Evolutionary conservation across 2,113 vertebrate species (phyloP).

Genomic region (Pica pica): DNA sequence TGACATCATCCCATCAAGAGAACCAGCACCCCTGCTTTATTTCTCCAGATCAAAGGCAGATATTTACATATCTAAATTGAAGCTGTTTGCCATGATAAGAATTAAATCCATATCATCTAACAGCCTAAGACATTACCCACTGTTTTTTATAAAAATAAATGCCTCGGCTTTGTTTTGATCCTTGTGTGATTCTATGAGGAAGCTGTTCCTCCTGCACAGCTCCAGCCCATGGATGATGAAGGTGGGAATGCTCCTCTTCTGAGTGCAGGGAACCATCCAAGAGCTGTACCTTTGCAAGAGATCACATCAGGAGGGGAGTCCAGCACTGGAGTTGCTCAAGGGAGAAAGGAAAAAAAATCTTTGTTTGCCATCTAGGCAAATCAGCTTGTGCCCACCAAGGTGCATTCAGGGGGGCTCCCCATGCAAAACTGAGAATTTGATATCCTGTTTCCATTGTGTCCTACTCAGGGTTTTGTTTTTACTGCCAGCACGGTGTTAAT

Average conservation of each 20-base stretch:
- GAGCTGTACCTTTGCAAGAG: background rate
- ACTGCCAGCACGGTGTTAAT: background rate
- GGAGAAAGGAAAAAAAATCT: background rate
- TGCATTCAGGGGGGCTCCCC: background rate
- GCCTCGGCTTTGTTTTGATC: background rate
- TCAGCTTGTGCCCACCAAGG: background rate
- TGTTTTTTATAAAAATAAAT: background rate
- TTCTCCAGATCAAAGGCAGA: background rate
- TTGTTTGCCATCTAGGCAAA: background rate
- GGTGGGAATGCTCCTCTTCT: background rate
- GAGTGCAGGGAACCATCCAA: background rate
- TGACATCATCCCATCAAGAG: background rate
- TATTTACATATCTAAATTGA: background rate
- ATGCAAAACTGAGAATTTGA: background rate
- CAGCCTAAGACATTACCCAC: background rate
- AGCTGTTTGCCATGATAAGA: background rate
- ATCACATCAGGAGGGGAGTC: background rate
- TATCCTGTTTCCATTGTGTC: background rate
- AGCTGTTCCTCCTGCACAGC: background rate
- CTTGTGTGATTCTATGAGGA: background rate
- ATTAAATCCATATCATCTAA: background rate
- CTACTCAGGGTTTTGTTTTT: background rate
- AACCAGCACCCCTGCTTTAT: background rate
- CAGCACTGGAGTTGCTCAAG: background rate
- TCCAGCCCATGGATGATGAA: background rate